Evolutionary conservation across 1,140 invertebrate genomes (phyloP), one percentile per base, ranked within the genome.

Genomic region (Pseudoatta argentina): DNA sequence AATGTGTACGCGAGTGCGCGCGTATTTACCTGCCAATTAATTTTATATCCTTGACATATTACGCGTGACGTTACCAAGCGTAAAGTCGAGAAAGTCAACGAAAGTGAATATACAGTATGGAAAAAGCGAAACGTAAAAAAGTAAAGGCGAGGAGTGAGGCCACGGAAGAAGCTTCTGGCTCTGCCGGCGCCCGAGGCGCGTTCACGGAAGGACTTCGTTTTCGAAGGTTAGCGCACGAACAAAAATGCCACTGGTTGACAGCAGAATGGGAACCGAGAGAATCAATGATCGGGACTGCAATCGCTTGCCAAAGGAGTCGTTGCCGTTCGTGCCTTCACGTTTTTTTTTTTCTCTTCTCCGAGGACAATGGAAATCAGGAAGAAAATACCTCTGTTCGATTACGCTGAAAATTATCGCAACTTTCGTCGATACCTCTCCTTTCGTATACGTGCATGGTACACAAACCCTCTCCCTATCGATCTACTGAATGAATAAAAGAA

Each of bases 231-330:
- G 64, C 61, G 83, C 88, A 87, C 89, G 63, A 79, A 85, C 86
- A 86, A 91, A 83, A 90, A 90, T 90, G 78, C 83, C 61, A 39
- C 67, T 34, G 89, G 53, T 73, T 90, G 89, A 91, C 89, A 91
- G 89, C 53, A 91, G 89, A 91, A 91, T 91, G 85, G 88, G 63
- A 87, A 73, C 30, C 53, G 27, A 51, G 44, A 90, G 87, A 87
- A 91, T 91, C 89, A 87, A 90, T 91, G 89, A 90, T 90, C 89
- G 87, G 71, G 87, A 39, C 63, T 73, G 67, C 85, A 71, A 91
- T 87, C 83, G 76, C 79, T 71, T 48, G 73, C 34, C 88, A 48
- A 59, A 69, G 72, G 18, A 86, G 57, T 69, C 34, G 44, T 53
- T 72, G 55, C 71, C 57, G 27, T 79, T 67, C 24, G 57, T 71